A percentile compares a stretch with the other conserved stretches of the same genome.
Conservation (phyloP, 1,140 invertebrate species). For the Aleiodes sp. region DNA sequence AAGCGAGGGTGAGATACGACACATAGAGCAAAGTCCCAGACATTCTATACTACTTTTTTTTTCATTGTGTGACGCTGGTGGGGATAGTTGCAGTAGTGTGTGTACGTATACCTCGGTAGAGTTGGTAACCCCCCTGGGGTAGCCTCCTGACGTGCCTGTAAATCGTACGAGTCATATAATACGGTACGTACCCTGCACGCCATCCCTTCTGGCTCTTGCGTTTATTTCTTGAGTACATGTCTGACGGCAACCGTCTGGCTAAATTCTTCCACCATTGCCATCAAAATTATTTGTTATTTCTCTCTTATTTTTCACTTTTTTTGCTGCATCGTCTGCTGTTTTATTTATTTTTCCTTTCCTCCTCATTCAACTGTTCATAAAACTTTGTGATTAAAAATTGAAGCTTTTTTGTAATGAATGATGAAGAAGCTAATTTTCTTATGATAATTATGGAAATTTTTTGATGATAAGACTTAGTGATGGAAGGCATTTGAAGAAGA, state of each 20-base stretch:
- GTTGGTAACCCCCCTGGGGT: constrained; percentile 26
- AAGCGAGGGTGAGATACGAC: constrained; percentile 30
- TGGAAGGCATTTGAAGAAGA: too few species aligned
- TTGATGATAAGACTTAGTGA: too few species aligned
- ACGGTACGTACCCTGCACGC: constrained; percentile 21
- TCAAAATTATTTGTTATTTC: background rate
- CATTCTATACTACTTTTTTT: constrained; percentile 23
- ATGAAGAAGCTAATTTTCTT: too few species aligned
- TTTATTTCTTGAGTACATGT: constrained; percentile 33
- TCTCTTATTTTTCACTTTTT: constrained; percentile 2
- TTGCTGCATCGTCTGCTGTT: too few species aligned
- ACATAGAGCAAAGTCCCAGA: constrained; percentile 26
- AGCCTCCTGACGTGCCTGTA: constrained; percentile 35
- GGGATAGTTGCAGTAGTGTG: background rate
- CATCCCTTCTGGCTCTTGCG: constrained; percentile 14
- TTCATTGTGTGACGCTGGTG: background rate
- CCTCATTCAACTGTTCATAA: too few species aligned
- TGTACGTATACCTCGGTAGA: constrained; percentile 17
- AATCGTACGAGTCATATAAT: constrained; percentile 39
- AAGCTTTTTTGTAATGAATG: too few species aligned
- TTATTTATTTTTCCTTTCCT: too few species aligned
- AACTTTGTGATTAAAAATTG: too few species aligned
- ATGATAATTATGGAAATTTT: too few species aligned
- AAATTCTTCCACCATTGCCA: constrained; percentile 13
- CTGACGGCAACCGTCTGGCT: constrained; percentile 30